Conservation (phyloP, 2,797 vertebrate species). For the Borostomias antarcticus region DNA sequence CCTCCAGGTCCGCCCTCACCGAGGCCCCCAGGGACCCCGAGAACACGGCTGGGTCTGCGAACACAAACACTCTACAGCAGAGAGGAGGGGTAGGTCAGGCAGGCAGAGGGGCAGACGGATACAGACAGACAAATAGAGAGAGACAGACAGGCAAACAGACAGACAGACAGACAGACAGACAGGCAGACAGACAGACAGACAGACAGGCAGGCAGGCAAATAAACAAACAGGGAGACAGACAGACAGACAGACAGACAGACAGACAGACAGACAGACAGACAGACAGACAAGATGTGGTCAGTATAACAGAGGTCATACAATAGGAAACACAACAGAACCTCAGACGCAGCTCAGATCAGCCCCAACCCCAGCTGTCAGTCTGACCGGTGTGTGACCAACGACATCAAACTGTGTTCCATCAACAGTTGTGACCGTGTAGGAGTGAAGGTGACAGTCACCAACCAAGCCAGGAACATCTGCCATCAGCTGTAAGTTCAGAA, state of each 20-base stretch:
- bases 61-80: slow-evolving; percentile 91
- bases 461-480: too few species aligned
- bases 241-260: not conserved
- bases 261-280: not conserved
- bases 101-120: slow-evolving; percentile 21
- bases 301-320: not conserved
- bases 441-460: too few species aligned
- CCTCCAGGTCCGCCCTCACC: slow-evolving; percentile 70
- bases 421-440: too few species aligned
- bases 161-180: too few species aligned
- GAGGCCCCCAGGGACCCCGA: slow-evolving; percentile 76
- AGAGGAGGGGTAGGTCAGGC: not conserved
- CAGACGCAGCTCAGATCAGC: too few species aligned
- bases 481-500: too few species aligned
- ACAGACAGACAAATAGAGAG: not conserved
- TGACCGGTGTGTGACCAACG: too few species aligned
- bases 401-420: too few species aligned
- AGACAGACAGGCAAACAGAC: not conserved
- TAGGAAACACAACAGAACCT: not conserved
- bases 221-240: not conserved
- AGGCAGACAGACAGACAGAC: not conserved
- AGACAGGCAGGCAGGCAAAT: not conserved
- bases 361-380: too few species aligned
- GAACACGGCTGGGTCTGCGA: slow-evolving; percentile 83
- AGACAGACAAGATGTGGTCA: too few species aligned